These are phyloP conservation scores for Atta texana DNA, from an alignment of 1,140 invertebrate genomes.

Conservation along the genomic window DNA sequence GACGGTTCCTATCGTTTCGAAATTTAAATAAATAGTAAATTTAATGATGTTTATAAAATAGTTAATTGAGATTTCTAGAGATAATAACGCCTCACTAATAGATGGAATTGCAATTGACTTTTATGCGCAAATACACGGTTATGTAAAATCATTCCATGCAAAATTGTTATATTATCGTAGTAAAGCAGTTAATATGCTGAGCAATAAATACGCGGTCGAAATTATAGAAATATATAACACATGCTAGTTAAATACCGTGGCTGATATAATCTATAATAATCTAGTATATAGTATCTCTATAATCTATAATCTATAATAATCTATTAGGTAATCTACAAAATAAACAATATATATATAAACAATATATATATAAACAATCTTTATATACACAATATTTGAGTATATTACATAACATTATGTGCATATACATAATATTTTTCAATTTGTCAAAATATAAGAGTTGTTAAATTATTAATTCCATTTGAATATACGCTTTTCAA, in stretches of 20 bases:
- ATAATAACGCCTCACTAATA: not conserved
- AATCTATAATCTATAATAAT: no score
- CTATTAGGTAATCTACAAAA: no score
- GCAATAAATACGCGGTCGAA: slow-evolving; percentile 23
- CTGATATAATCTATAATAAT: not conserved
- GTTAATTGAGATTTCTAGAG: slow-evolving; percentile 16
- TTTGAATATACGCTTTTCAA: not conserved
- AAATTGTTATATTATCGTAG: slow-evolving; percentile 31
- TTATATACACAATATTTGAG: not conserved
- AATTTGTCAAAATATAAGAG: not conserved
- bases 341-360: no score
- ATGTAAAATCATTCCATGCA: slow-evolving; percentile 22
- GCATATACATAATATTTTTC: not conserved
- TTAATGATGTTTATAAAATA: slow-evolving; percentile 13
- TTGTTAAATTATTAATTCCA: not conserved
- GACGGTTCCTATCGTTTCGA: not conserved
- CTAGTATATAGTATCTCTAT: no score
- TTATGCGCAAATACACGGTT: not conserved
- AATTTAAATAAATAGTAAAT: not conserved
- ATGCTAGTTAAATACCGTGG: not conserved
- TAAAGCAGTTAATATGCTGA: slow-evolving; percentile 35
- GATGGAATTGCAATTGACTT: slow-evolving; percentile 6
- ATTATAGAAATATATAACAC: slow-evolving; percentile 18
- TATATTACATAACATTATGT: not conserved
- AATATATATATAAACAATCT: no score